Percentiles rank a stretch among this genome's conserved stretches.
These are phyloP conservation scores for Harpalus rufipes DNA, from an alignment of 2,888 invertebrate genomes.

Conservation along the genomic window DNA sequence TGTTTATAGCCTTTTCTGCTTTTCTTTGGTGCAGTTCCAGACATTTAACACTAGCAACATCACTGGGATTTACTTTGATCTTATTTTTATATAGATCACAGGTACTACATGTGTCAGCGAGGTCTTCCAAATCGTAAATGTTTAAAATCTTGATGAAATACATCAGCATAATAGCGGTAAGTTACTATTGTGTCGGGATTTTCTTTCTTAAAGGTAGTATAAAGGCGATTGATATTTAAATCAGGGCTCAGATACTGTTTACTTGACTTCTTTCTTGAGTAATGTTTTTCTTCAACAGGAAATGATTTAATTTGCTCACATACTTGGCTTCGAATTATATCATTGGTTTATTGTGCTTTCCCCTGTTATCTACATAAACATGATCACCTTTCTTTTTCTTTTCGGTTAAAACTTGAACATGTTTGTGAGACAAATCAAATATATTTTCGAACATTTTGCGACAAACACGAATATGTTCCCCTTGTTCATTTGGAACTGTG, in stretches of 20 bases:
- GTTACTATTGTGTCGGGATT: constrained; percentile 12
- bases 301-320: constrained; percentile 55
- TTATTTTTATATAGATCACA: constrained; percentile 54
- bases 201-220: constrained; percentile 9
- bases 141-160: constrained; percentile 56
- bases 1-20: constrained; percentile 58
- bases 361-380: constrained; percentile 16
- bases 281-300: constrained; percentile 48
- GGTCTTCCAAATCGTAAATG: constrained; percentile 61
- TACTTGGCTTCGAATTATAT: not conserved
- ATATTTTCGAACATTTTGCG: not conserved
- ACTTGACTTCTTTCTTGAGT: too few species aligned
- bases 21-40: constrained; percentile 67
- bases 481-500: not conserved
- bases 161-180: constrained; percentile 56
- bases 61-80: constrained; percentile 16
- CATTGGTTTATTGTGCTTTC: not conserved
- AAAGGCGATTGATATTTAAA: constrained; percentile 61
- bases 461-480: constrained; percentile 7
- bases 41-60: not conserved
- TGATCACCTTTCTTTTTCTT: not conserved
- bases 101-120: constrained; percentile 54
- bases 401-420: not conserved
- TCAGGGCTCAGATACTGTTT: constrained; percentile 64
- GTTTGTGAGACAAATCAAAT: constrained; percentile 7